Percentiles rank a stretch among this genome's conserved stretches.
phyloP scores from a whole-genome alignment of 2,797 vertebrate species.

The Enoplosus armatus region DNA sequence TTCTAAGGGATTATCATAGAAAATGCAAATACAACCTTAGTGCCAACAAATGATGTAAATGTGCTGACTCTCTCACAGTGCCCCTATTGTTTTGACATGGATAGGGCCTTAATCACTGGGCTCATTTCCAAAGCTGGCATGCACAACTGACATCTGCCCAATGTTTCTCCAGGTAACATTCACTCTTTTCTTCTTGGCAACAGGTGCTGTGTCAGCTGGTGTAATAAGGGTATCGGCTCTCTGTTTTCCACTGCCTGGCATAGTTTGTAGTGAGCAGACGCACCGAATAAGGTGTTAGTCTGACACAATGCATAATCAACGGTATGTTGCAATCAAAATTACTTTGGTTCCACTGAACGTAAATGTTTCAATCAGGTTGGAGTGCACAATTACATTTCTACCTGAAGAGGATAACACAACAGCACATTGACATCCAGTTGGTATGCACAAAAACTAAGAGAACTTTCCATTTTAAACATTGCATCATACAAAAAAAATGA shows the following conservation, averaged over 20 bases:
- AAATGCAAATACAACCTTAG: slow-evolving; percentile 5
- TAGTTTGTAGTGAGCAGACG: slow-evolving; percentile 30
- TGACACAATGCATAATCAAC: slow-evolving; percentile 19
- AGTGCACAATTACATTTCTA: neutral
- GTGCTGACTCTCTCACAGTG: slow-evolving; percentile 16
- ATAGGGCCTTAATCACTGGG: slow-evolving; percentile 31
- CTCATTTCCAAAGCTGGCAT: slow-evolving; percentile 38
- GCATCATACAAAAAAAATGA: too few relatives aligned
- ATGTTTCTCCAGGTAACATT: slow-evolving; percentile 32
- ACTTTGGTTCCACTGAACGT: neutral
- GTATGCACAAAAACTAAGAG: too few relatives aligned
- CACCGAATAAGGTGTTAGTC: neutral
- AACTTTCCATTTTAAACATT: too few relatives aligned
- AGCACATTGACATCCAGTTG: neutral
- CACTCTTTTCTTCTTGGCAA: slow-evolving; percentile 24
- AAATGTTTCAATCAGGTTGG: neutral
- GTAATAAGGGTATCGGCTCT: slow-evolving; percentile 5
- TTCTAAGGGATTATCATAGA: slow-evolving; percentile 15
- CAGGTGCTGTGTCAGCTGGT: slow-evolving; percentile 56
- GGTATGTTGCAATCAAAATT: neutral
- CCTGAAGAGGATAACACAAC: neutral
- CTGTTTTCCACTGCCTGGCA: slow-evolving; percentile 27
- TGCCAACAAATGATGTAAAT: slow-evolving; percentile 41
- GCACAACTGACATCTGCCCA: slow-evolving; percentile 52
- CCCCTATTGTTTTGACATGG: slow-evolving; percentile 41